Conservation (phyloP, 2,113 vertebrate genomes). For the Dendropsophus ebraccatus region DNA sequence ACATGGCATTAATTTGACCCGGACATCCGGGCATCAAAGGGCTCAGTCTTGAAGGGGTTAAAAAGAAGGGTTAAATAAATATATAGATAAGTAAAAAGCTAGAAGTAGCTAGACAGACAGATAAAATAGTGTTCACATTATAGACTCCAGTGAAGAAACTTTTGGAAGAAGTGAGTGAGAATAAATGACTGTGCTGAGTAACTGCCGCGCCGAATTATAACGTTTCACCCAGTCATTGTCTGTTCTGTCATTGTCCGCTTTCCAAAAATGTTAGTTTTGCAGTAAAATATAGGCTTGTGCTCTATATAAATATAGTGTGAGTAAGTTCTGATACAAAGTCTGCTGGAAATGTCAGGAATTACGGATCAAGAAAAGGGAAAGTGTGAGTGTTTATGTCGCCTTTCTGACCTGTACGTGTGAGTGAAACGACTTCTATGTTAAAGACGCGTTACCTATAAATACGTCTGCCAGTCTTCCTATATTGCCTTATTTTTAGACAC, state of each 20-base stretch:
- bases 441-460: no score
- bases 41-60: no score
- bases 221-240: not conserved
- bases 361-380: not conserved
- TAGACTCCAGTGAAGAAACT: no score
- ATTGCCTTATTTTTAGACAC: no score
- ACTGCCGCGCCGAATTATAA: not conserved
- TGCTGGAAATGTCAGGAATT: conserved; percentile 17
- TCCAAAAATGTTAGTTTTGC: not conserved
- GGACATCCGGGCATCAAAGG: no score
- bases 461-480: no score
- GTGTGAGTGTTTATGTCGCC: not conserved
- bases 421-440: no score
- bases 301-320: conserved; percentile 9
- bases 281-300: not conserved
- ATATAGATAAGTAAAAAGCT: no score
- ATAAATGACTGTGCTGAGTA: not conserved
- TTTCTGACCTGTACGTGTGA: not conserved
- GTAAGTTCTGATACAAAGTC: conserved; percentile 26
- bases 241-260: not conserved
- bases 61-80: no score
- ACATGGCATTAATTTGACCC: no score
- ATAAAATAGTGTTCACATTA: no score
- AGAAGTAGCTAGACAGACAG: no score
- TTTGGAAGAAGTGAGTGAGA: not conserved